Evolutionary conservation across 2,113 vertebrate species (phyloP).

Genomic region (Gavia stellata): DNA sequence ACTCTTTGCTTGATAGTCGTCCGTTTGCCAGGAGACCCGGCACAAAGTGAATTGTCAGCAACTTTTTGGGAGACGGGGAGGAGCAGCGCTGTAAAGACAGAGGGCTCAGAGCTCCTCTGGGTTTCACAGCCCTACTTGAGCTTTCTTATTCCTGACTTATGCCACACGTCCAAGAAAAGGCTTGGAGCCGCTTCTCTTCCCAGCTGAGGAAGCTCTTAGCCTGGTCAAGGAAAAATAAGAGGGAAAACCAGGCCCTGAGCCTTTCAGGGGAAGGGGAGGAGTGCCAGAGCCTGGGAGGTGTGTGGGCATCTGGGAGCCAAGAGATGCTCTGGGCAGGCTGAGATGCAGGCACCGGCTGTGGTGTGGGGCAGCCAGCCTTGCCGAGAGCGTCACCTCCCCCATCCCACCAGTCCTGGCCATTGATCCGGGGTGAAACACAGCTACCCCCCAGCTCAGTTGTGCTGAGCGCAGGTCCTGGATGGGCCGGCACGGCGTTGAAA

Average conservation of each 20-base stretch:
- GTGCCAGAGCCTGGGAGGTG: neutral
- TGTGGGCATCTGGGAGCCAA: neutral
- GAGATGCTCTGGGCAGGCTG: neutral
- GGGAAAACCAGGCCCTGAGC: neutral
- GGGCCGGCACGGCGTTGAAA: neutral
- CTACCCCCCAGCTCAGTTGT: neutral
- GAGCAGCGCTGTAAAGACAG: neutral
- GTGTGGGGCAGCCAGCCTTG: neutral
- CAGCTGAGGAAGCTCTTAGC: neutral
- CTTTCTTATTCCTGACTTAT: neutral
- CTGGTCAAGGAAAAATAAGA: neutral
- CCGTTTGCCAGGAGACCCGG: neutral
- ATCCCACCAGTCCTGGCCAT: accelerated
- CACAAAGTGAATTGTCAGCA: neutral
- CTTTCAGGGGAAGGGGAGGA: neutral
- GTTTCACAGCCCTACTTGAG: accelerated
- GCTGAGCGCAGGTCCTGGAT: neutral
- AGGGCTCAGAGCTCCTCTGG: neutral
- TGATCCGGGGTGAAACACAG: accelerated
- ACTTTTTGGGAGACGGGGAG: neutral
- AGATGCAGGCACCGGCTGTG: accelerated
- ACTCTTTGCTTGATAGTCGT: neutral
- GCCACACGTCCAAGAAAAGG: neutral
- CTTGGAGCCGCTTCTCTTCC: neutral
- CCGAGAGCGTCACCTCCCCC: accelerated